A percentile compares a stretch with the other conserved stretches of the same genome.
phyloP scores from a whole-genome alignment of 2,888 invertebrate species.

The Ashinkailepas kermadecensis region DNA sequence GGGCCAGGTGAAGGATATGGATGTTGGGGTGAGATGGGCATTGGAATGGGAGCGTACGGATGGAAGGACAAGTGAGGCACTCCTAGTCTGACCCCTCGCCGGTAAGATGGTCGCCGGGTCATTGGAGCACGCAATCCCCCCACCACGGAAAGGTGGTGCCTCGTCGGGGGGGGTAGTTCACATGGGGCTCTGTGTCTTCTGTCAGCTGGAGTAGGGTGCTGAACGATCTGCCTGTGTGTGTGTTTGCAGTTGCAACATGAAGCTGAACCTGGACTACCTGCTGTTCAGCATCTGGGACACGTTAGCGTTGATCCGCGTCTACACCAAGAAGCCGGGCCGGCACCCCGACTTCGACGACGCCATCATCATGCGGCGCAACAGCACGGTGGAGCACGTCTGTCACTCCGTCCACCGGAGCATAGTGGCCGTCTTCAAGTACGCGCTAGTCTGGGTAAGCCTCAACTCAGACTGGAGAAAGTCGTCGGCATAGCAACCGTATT shows the following conservation, averaged over 20 bases:
- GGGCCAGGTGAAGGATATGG: too few species aligned
- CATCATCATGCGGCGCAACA: constrained; percentile 79
- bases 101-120: too few species aligned
- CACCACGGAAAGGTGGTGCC: too few species aligned
- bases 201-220: too few species aligned
- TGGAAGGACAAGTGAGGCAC: too few species aligned
- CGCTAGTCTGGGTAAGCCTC: constrained; percentile 74
- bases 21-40: too few species aligned
- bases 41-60: too few species aligned
- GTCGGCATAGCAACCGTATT: constrained; percentile 68
- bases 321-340: constrained; percentile 97
- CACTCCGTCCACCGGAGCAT: constrained; percentile 93
- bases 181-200: too few species aligned
- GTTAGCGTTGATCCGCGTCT: constrained; percentile 84
- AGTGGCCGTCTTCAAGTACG: constrained; percentile 89
- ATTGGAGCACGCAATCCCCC: too few species aligned
- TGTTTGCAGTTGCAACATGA: constrained; percentile 86
- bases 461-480: neutral
- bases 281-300: constrained; percentile 90
- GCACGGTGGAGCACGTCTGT: constrained; percentile 92
- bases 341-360: constrained; percentile 94
- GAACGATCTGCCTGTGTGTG: too few species aligned
- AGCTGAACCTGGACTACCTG: constrained; percentile 90
- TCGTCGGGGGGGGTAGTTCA: too few species aligned
- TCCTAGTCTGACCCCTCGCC: too few species aligned